Evolutionary conservation across 2,113 vertebrate genomes (phyloP), one percentile per base, ranked within the genome.

Genomic region (Takifugu flavidus): DNA sequence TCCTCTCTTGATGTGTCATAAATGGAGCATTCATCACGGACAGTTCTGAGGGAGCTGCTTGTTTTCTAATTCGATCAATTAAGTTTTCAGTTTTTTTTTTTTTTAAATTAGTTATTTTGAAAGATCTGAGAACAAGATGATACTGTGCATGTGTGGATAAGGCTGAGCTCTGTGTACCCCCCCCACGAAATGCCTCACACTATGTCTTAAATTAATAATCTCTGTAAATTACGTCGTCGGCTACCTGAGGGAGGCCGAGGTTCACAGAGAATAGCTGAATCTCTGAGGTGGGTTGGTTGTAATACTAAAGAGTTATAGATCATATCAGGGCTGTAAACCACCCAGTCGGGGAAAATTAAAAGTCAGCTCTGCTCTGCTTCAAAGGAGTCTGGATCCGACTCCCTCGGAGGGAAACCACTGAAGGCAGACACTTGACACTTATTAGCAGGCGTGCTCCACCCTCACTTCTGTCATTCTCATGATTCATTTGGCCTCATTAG

Each of bases 331-430:
- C 77, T 62, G 63, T 88, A 85, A 84, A 76, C 78, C 86, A 65
- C 79, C 85, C 80, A 84, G 78, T 85, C 53, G 51, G 74, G 71
- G 75, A 79, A 80, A 77, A 84, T 88, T 83, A 85, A 84, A 79
- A 72, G 75, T 67, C 61, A 66, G 77, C 71, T 83, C 65, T 65
- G 57, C 77, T 83, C 67, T 5, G 73, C 72, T 75, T 83, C 67
- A 82, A 67, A 82, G 75, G 62, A 83, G 68, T 26, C 63, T 59
- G 73, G 75, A 61, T 74, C 77, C 71, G 69, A 75, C 72, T 77
- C 60, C 77, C 78, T 75, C 63, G 64, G 72, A 78, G 75, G 72
- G 54, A 86, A 86, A 83, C 78, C 78, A 79, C 65, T 63, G 78
- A 70, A 86, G 60, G 76, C 70, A 49, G 13, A 42, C 47, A 64